These are phyloP conservation scores for Catagonus wagneri DNA, from an alignment of 2,113 vertebrate genomes.

Conservation along the genomic window DNA sequence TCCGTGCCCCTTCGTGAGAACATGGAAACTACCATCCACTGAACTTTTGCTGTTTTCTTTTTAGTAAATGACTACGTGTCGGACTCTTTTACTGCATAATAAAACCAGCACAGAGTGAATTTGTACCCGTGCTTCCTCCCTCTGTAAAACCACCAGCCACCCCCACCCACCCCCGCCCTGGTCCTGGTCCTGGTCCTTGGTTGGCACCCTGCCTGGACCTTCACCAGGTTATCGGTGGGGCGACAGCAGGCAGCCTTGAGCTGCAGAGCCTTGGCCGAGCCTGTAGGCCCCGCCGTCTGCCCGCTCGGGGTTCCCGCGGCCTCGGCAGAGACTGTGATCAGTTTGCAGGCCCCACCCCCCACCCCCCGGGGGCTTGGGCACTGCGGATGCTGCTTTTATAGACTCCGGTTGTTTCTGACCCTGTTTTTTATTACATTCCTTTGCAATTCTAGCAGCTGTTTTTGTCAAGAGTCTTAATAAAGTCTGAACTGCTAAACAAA, in stretches of 20 bases:
- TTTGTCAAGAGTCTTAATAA: slow-evolving; percentile 81
- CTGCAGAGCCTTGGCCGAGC: neutral
- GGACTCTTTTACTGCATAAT: slow-evolving; percentile 62
- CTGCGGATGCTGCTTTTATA: slow-evolving; percentile 52
- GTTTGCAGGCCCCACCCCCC: neutral
- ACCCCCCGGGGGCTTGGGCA: slow-evolving; percentile 17
- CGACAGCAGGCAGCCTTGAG: neutral
- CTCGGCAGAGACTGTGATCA: neutral
- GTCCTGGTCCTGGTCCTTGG: neutral
- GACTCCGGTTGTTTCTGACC: slow-evolving; percentile 66
- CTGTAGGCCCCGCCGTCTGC: slow-evolving; percentile 32
- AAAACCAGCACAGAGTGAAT: slow-evolving; percentile 46
- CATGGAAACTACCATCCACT: slow-evolving; percentile 13
- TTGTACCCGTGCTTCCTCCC: slow-evolving; percentile 41
- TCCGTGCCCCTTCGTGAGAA: neutral
- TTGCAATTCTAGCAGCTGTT: slow-evolving; percentile 76
- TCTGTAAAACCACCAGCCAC: neutral
- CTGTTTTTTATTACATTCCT: slow-evolving; percentile 77
- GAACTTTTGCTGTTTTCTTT: neutral
- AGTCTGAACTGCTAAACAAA: slow-evolving; percentile 74
- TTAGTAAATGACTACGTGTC: slow-evolving; percentile 55
- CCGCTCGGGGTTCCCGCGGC: neutral
- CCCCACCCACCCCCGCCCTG: neutral
- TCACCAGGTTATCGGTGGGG: neutral
- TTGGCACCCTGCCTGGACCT: neutral